These are phyloP conservation scores for Arge pagana DNA, from an alignment of 2,888 invertebrate species.

Conservation along the genomic window DNA sequence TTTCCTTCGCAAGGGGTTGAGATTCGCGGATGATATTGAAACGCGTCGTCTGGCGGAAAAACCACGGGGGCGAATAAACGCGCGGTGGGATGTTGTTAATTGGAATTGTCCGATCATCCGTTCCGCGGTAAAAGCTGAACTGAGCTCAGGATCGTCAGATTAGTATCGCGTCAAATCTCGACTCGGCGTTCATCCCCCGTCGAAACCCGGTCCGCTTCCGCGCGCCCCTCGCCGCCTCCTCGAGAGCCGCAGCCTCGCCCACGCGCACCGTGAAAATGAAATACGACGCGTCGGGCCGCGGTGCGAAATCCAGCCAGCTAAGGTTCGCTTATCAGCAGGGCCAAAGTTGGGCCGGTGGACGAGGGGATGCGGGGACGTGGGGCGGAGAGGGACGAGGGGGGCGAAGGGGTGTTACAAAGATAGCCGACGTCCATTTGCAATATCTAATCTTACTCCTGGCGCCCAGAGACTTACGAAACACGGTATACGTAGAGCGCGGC, in stretches of 20 bases:
- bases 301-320: constrained; percentile 26
- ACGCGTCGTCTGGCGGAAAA: neutral
- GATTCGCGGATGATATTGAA: neutral
- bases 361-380: constrained; percentile 2
- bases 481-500: too few species aligned
- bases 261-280: constrained; percentile 28
- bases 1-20: too few species aligned
- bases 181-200: too few species aligned
- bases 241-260: too few species aligned
- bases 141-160: constrained; percentile 19
- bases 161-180: constrained; percentile 18
- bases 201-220: too few species aligned
- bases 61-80: neutral
- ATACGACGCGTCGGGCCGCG: constrained; percentile 26
- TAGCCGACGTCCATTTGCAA: constrained; percentile 45
- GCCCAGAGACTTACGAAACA: constrained; percentile 19
- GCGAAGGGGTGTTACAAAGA: constrained; percentile 33
- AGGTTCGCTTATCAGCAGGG: constrained; percentile 16
- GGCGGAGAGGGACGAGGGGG: neutral
- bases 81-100: neutral
- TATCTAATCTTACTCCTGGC: constrained; percentile 42
- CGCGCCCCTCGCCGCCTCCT: too few species aligned
- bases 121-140: constrained; percentile 3
- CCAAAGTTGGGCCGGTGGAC: constrained; percentile 13
- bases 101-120: constrained; percentile 17